Percentiles rank a stretch among this genome's conserved stretches.
Evolutionary conservation across 2,113 vertebrate species (phyloP).

Genomic region (Pachyramphus minor): DNA sequence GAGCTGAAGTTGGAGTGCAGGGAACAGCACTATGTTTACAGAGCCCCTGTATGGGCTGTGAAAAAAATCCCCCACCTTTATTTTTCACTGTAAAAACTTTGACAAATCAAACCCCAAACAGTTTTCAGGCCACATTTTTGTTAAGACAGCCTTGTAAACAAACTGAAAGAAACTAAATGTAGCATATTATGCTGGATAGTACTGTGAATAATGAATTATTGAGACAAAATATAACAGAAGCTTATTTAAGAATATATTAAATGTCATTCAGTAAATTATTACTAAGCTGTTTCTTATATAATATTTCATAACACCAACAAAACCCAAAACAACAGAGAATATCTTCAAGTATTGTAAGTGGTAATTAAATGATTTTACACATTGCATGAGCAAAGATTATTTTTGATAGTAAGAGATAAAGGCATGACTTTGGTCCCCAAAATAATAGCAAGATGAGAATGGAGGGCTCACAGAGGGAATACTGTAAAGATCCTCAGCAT

Average conservation of each 20-base stretch:
- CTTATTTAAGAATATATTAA: neutral
- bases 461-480: neutral
- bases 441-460: neutral
- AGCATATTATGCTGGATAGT: neutral
- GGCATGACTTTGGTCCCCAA: neutral
- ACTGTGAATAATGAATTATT: neutral
- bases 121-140: neutral
- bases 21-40: neutral
- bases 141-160: neutral
- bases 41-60: neutral
- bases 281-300: neutral
- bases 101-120: neutral
- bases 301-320: neutral
- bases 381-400: neutral
- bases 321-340: neutral
- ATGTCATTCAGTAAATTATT: neutral
- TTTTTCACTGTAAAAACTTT: neutral
- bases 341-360: neutral
- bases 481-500: neutral
- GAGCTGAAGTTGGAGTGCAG: neutral
- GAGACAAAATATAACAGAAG: neutral
- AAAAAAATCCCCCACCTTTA: neutral
- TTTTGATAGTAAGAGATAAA: neutral
- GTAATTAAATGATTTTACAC: neutral
- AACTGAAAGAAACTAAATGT: neutral